Evolutionary conservation across 2,113 vertebrate genomes (phyloP), one percentile per base, ranked within the genome.

Genomic region (Chloropsis cyanopogon): DNA sequence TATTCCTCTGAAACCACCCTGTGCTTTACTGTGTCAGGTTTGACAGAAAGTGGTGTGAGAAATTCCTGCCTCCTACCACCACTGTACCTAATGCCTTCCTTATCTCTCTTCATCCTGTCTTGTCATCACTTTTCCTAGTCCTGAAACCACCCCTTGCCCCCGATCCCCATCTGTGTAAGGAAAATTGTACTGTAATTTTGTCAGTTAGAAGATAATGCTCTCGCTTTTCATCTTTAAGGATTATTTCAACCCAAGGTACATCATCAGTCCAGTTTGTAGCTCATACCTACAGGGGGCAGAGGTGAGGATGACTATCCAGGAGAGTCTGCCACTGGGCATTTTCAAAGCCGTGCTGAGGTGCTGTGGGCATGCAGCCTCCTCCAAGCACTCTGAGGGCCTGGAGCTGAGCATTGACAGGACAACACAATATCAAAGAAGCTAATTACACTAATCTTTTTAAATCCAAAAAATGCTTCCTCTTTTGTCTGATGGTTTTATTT

Each of bases 131-230:
- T 59, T 47, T 57, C 71, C 22, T 85, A 42, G 26, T 61, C 19
- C 68, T 47, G 29, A 85, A 69, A 39, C 16, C 41, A 64, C 21
- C 37, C 15, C 26, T 31, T 63, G 49, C 2, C 14, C 44, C 11
- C 0, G 0, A 2, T 37, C 11, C 12, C 33, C 15, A 25, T 9
- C 53, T 63, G 9, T 49, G 25, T 37, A 68, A 53, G 39, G 54
- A 24, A 39, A 46, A 78, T 21, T 39, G 37, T 31, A 46, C 20
- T 52, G 23, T 56, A 35, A 57, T 56, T 72, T 64, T 69, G 6
- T 59, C 54, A 44, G 23, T 42, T 60, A 47, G 37, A 72, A 69
- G 42, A 52, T 14, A 64, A 41, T 21, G 9, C 6, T 33, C 26
- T 39, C 8, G 11, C 21, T 37, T 12, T 46, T 61, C 7, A 28